Conservation (phyloP, 2,888 invertebrate species). For the Drosophila vallismaia region DNA sequence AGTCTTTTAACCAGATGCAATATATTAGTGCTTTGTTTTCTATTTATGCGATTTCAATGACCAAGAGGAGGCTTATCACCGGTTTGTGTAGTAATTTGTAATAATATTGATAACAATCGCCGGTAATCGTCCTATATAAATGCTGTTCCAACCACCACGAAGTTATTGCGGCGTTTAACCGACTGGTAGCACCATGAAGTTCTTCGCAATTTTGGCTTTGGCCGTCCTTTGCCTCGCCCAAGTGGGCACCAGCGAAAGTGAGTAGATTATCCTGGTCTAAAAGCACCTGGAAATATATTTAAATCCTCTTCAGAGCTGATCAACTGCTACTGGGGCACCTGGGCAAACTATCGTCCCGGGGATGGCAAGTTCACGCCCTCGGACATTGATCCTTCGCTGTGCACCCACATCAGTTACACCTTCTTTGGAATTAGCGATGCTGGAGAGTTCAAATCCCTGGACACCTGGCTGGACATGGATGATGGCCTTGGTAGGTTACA, state of each 20-base stretch:
- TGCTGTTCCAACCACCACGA: too few relatives aligned
- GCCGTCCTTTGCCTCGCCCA: constrained; percentile 42
- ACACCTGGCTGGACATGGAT: constrained; percentile 69
- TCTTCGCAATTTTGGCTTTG: constrained; percentile 38
- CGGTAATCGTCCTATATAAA: constrained; percentile 57
- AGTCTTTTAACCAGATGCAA: constrained; percentile 39
- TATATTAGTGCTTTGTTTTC: constrained; percentile 51
- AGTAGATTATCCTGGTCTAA: background rate
- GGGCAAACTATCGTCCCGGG: constrained; percentile 73
- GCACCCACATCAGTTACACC: constrained; percentile 73
- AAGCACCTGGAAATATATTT: background rate
- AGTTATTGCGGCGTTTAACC: constrained; percentile 5
- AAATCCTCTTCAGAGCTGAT: constrained; percentile 52
- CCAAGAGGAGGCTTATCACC: constrained; percentile 47
- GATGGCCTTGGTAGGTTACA: constrained; percentile 59
- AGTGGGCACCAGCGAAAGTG: constrained; percentile 48
- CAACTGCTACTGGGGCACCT: constrained; percentile 77
- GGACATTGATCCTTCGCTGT: constrained; percentile 67
- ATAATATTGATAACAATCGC: constrained; percentile 20
- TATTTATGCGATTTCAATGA: constrained; percentile 11
- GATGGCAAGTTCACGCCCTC: constrained; percentile 65
- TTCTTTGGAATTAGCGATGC: constrained; percentile 70
- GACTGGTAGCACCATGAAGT: constrained; percentile 50
- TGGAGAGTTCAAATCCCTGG: constrained; percentile 63
- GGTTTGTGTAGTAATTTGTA: constrained; percentile 11